phyloP scores from a whole-genome alignment of 2,797 vertebrate genomes.

The Rhabdophis nuchalis region DNA sequence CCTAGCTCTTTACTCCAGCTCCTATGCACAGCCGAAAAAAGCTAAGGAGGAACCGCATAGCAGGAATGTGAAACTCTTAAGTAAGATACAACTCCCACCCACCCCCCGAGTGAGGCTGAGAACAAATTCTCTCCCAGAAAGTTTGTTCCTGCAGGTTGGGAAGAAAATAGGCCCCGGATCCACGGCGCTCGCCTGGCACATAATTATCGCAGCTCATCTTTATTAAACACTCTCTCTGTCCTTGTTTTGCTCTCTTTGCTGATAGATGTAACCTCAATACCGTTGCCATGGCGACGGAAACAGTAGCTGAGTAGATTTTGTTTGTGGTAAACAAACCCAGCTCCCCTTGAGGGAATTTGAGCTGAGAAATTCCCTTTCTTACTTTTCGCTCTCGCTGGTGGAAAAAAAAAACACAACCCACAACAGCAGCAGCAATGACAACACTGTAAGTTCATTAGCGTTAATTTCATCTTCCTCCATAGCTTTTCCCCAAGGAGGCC shows the following conservation, averaged over 20 bases:
- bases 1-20: no score
- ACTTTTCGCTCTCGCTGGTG: background rate
- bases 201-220: slow-evolving; percentile 71
- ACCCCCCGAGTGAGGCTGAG: background rate
- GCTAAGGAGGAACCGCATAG: background rate
- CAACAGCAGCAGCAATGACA: background rate
- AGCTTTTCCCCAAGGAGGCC: slow-evolving; percentile 14
- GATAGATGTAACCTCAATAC: slow-evolving; percentile 69
- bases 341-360: slow-evolving; percentile 46
- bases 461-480: slow-evolving; percentile 36
- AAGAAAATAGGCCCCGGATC: slow-evolving; percentile 38
- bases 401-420: background rate
- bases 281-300: slow-evolving; percentile 69
- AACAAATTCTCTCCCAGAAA: slow-evolving; percentile 31
- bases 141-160: slow-evolving; percentile 26
- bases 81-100: background rate
- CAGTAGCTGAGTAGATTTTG: slow-evolving; percentile 69
- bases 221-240: slow-evolving; percentile 69
- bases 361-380: slow-evolving; percentile 43
- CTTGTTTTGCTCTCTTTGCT: slow-evolving; percentile 70
- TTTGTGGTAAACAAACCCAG: slow-evolving; percentile 73
- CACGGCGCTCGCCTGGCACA: slow-evolving; percentile 49
- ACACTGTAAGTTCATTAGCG: slow-evolving; percentile 50
- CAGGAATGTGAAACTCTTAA: background rate
- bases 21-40: background rate